Evolutionary conservation across 2,113 vertebrate species (phyloP), one percentile per base, ranked within the genome.

Genomic region (Nematolebias whitei): DNA sequence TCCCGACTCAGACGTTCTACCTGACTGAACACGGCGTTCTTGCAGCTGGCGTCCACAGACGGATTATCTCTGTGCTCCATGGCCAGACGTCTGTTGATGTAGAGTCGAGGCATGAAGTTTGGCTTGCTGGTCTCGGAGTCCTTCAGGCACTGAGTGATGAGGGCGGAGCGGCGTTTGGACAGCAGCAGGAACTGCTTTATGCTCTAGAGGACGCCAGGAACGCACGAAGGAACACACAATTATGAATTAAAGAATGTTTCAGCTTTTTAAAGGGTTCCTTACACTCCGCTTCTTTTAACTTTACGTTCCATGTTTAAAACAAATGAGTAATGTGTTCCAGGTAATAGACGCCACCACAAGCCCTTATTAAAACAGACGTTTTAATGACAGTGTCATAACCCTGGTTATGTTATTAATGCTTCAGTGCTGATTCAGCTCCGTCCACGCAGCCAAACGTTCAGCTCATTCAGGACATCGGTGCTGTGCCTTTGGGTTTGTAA

Each of bases 61-160:
- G 97, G 95, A 83, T 96, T 98, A 89, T 98, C 96, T 0, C 95
- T 88, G 88, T 99, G 98, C 80, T 99, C 98, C 98, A 99, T 98
- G 71, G 98, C 97, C 65, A 98, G 91, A 15, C 96, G 94, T 10
- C 98, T 92, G 92, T 99, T 99, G 86, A 99, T 99, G 87, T 98
- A 98, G n/a, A 99, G 95, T 14, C 95, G 94, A 0, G 98, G 98
- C 95, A 98, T 98, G 89, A 96, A 94, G 88, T 94, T 96, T 52
- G 98, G 98, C 57, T 97, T 98, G 85, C 94, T 96, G 79, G 96
- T 98, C 87, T 99, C 97, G 0, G 97, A 99, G 85, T 98, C 96
- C 74, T 97, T 98, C 81, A 99, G 92, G 84, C 96, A 98, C 91
- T 98, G 97, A 11, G 93, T 92, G 79, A 98, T 96, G 70, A 99